phyloP scores from a whole-genome alignment of 2,888 invertebrate genomes.

The Brenthis ino region DNA sequence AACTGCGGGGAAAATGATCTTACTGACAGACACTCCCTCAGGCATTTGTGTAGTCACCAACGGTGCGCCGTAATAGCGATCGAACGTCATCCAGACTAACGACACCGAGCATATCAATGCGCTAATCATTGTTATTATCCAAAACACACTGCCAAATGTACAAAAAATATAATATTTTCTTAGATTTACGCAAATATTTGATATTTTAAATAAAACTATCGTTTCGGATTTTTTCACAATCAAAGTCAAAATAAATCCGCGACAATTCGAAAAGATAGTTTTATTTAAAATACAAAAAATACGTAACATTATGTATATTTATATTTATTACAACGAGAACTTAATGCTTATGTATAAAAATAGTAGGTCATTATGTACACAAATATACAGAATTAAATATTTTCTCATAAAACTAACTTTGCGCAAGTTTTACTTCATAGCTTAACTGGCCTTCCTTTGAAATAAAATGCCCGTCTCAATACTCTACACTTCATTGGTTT shows the following conservation, averaged over 20 bases:
- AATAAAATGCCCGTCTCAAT: no score
- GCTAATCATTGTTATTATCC: conserved; percentile 65
- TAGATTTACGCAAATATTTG: no score
- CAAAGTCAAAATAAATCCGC: no score
- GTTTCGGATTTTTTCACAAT: no score
- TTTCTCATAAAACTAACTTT: no score
- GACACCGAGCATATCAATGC: conserved; percentile 67
- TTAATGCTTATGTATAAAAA: neutral
- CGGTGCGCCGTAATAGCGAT: conserved; percentile 65
- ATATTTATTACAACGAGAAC: neutral
- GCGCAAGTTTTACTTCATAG: no score
- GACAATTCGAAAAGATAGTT: no score
- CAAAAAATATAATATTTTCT: neutral
- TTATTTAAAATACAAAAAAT: neutral
- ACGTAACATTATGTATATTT: neutral
- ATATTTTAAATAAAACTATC: no score
- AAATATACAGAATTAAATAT: no score
- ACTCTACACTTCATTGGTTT: no score
- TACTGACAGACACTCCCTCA: conserved; percentile 68
- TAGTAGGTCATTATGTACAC: no score
- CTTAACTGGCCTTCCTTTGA: no score
- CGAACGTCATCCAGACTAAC: conserved; percentile 68
- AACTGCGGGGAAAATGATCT: conserved; percentile 76
- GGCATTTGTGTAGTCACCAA: conserved; percentile 73
- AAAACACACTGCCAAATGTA: conserved; percentile 56